These are phyloP conservation scores for Neopelma chrysocephalum DNA, from an alignment of 2,797 vertebrate genomes.

Conservation along the genomic window DNA sequence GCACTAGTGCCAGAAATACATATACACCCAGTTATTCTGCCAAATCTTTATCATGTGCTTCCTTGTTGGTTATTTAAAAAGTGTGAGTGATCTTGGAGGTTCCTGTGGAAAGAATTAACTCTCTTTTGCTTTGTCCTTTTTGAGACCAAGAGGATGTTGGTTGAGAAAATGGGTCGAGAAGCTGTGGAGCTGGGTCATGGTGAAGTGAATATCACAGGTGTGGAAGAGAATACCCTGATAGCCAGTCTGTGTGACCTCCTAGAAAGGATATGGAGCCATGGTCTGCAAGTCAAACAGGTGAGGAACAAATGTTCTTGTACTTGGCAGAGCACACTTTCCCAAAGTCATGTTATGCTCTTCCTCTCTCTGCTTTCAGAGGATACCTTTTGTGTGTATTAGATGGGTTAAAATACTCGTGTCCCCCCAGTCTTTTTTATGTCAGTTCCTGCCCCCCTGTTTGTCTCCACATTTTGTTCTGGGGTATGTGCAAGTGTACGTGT, in stretches of 20 bases:
- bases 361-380: neutral
- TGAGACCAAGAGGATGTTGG: conserved; percentile 98
- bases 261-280: conserved; percentile 98
- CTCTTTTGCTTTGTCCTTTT: conserved; percentile 22
- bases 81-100: neutral
- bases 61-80: neutral
- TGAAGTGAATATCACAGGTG: conserved; percentile 97
- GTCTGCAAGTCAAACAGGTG: conserved; percentile 97
- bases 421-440: neutral
- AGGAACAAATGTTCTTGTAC: neutral
- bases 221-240: conserved; percentile 97
- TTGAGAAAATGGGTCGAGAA: conserved; percentile 99
- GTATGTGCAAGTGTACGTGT: neutral
- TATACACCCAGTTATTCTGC: neutral
- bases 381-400: neutral
- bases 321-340: neutral
- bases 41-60: neutral
- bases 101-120: neutral
- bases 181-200: conserved; percentile 97
- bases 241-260: conserved; percentile 96
- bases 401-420: neutral
- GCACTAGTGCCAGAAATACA: neutral
- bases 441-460: neutral
- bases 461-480: neutral
- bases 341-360: neutral